phyloP scores from a whole-genome alignment of 2,797 vertebrate genomes.

The Pagetopsis macropterus region DNA sequence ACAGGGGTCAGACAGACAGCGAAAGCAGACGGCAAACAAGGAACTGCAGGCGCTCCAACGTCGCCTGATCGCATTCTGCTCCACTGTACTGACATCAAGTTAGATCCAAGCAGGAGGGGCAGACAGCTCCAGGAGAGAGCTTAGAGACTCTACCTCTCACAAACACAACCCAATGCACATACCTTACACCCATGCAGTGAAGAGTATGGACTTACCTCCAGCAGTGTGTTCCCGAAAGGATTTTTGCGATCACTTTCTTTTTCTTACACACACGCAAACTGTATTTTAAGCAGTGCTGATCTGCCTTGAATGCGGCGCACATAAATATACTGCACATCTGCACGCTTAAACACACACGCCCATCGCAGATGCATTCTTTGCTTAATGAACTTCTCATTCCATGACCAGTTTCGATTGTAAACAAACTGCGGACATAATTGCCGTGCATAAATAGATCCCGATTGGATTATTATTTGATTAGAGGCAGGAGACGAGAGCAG shows the following conservation, averaged over 20 bases:
- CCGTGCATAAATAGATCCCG: conserved; percentile 73
- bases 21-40: conserved; percentile 60
- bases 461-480: conserved; percentile 86
- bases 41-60: conserved; percentile 48
- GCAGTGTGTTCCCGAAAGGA: neutral
- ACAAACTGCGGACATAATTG: conserved; percentile 80
- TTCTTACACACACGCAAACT: neutral
- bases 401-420: conserved; percentile 78
- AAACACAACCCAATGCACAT: neutral
- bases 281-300: neutral
- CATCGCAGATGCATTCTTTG: conserved; percentile 49
- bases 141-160: conserved; percentile 6
- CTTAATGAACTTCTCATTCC: conserved; percentile 78
- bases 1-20: conserved; percentile 67
- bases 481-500: conserved; percentile 77
- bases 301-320: neutral
- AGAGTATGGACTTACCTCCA: conserved; percentile 7
- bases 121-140: conserved; percentile 44
- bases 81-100: conserved; percentile 48
- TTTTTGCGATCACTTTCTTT: neutral
- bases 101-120: conserved; percentile 25
- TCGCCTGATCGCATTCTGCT: conserved; percentile 46
- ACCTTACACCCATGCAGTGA: conserved; percentile 22
- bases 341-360: neutral
- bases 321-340: neutral